A percentile compares a stretch with the other conserved stretches of the same genome.
phyloP scores from a whole-genome alignment of 2,888 invertebrate genomes.

The Heteropelma amictum region DNA sequence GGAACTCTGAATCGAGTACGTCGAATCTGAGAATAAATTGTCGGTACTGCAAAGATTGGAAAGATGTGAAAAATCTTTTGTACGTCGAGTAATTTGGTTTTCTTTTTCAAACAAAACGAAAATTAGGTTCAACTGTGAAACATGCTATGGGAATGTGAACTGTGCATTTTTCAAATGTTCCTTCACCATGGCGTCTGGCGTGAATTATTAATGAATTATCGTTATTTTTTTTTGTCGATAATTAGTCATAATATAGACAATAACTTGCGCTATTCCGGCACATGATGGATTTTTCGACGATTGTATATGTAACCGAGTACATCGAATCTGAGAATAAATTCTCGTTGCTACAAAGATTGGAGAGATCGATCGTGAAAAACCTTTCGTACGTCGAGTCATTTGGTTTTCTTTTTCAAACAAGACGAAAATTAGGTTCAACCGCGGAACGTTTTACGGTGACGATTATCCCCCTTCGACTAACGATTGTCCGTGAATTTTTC shows the following conservation, averaged over 20 bases:
- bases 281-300: too few species aligned
- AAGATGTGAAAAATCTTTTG: background rate
- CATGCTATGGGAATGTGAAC: too few species aligned
- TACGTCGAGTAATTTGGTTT: background rate
- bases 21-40: constrained; percentile 5
- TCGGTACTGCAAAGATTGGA: background rate
- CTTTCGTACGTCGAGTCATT: background rate
- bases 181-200: too few species aligned
- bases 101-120: background rate
- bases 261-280: too few species aligned
- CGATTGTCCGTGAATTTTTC: too few species aligned
- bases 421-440: too few species aligned
- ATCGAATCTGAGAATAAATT: constrained; percentile 7
- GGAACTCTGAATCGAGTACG: background rate
- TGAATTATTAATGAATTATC: too few species aligned
- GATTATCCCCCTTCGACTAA: too few species aligned
- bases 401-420: background rate
- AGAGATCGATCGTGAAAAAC: background rate
- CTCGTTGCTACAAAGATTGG: constrained; percentile 3
- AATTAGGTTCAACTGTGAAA: too few species aligned
- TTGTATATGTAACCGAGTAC: too few species aligned
- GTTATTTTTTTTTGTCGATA: background rate
- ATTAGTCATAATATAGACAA: background rate
- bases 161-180: too few species aligned
- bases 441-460: too few species aligned